Evolutionary conservation across 2,113 vertebrate species (phyloP).

Genomic region (Trogon surrucura): DNA sequence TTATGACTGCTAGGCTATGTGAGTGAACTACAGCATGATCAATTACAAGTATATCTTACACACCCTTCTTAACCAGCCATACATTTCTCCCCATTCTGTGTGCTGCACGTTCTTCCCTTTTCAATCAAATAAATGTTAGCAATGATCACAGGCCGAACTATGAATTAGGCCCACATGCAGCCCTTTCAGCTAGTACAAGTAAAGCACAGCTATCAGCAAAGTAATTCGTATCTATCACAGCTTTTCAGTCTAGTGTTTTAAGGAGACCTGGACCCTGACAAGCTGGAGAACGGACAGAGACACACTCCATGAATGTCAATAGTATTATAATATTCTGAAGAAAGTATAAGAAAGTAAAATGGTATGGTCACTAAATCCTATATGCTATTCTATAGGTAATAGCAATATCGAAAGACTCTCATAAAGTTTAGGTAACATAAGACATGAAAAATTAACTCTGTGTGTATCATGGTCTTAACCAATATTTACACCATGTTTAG

Average conservation of each 20-base stretch:
- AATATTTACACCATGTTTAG: not conserved
- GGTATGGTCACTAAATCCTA: not conserved
- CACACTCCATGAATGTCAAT: not conserved
- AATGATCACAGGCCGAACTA: not conserved
- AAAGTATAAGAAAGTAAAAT: not conserved
- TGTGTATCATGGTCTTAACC: not conserved
- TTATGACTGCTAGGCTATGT: constrained; percentile 25
- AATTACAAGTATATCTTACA: constrained; percentile 14
- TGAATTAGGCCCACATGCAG: not conserved
- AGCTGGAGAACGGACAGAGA: not conserved
- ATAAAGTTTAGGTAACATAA: constrained; percentile 16
- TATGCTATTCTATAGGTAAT: not conserved
- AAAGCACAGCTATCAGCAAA: not conserved
- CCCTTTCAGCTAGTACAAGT: not conserved
- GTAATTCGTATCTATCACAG: not conserved
- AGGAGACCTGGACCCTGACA: not conserved
- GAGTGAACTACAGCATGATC: constrained; percentile 4
- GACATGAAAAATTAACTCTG: not conserved
- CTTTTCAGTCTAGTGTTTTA: not conserved
- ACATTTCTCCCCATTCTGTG: not conserved
- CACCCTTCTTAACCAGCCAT: not conserved
- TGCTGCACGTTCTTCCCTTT: not conserved
- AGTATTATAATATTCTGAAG: not conserved
- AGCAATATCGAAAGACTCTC: not conserved
- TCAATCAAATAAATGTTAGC: not conserved